Evolutionary conservation across 2,797 vertebrate species (phyloP).

Genomic region (Lacerta viridis): DNA sequence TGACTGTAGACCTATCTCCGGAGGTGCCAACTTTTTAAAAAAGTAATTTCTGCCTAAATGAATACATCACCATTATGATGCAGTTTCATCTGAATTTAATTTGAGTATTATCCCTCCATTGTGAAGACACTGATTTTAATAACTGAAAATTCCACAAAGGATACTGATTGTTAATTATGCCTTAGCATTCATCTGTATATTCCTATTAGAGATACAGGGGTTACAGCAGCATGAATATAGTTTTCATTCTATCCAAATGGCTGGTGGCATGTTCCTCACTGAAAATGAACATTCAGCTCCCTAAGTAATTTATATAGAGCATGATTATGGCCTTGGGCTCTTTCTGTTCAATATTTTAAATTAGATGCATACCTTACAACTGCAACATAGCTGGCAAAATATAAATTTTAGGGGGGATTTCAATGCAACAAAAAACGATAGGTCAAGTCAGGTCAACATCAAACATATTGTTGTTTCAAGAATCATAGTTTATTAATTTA

Average conservation of each 20-base stretch:
- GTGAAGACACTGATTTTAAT: constrained; percentile 47
- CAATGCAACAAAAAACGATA: constrained; percentile 65
- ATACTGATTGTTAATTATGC: constrained; percentile 59
- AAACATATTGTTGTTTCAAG: constrained; percentile 46
- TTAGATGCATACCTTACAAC: constrained; percentile 67
- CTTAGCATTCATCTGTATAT: constrained; percentile 30
- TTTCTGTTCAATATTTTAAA: constrained; percentile 73
- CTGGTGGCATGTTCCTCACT: constrained; percentile 34
- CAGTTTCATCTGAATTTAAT: constrained; percentile 56
- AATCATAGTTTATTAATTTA: constrained; percentile 68
- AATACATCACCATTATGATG: constrained; percentile 50
- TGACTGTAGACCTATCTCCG: constrained; percentile 39
- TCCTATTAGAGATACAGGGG: constrained; percentile 35
- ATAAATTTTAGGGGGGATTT: constrained; percentile 70
- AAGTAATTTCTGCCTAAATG: constrained; percentile 61
- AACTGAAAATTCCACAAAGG: constrained; percentile 47
- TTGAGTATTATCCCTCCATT: constrained; percentile 32
- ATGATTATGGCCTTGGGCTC: constrained; percentile 59
- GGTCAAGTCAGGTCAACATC: constrained; percentile 48
- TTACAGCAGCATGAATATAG: rapidly evolving
- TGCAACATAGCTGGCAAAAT: constrained; percentile 64
- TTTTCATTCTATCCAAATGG: background rate
- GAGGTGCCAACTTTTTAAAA: constrained; percentile 60
- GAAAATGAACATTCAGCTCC: constrained; percentile 29
- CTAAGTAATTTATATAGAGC: constrained; percentile 65